Evolutionary conservation across 2,113 vertebrate genomes (phyloP), one percentile per base, ranked within the genome.

Genomic region (Manacus vitellinus): DNA sequence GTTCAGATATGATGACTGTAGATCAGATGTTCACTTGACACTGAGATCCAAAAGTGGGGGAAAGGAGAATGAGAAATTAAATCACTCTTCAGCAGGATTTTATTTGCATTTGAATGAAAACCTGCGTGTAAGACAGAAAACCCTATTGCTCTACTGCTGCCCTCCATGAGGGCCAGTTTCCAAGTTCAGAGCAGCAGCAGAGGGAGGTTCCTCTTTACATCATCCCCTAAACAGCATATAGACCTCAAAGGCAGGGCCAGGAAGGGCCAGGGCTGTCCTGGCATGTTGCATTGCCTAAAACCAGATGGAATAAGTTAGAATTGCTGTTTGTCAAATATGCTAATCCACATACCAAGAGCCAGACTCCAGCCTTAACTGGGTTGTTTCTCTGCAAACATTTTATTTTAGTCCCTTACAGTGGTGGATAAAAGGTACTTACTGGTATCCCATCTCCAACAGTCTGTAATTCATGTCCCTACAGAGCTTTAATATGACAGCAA

Each of bases 241-340:
- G 67, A 80, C 47, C 72, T 76, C 76, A 88, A 96, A 93, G 78
- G 59, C 72, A 77, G 71, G 55, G 56, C 77, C 65, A 68, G 33
- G 76, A n/a, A 87, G 46, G 73, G 71, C 51, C 33, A 80, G 68
- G 37, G 37, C 75, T 94, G 81, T 92, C 62, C 85, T 74, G n/a
- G 62, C 33, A 73, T 85, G 74, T 94, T 92, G 19, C 25, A 28
- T 76, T 90, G 62, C 81, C 39, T 94, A 87, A 96, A 17, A 77
- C 67, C 90, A 94, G 75, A 83, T 90, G 94, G 88, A 96, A 86
- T 59, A 90, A 74, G 92, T 96, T 92, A 93, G 27, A 35, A 78
- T 92, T 80, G 67, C 46, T 77, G 44, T 74, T 89, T 89, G 66
- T 93, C 1, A 0, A 85, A 80, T 85, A 88, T 67, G 51, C 78